Evolutionary conservation across 2,113 vertebrate genomes (phyloP).

Genomic region (Nyctibius bracteatus): DNA sequence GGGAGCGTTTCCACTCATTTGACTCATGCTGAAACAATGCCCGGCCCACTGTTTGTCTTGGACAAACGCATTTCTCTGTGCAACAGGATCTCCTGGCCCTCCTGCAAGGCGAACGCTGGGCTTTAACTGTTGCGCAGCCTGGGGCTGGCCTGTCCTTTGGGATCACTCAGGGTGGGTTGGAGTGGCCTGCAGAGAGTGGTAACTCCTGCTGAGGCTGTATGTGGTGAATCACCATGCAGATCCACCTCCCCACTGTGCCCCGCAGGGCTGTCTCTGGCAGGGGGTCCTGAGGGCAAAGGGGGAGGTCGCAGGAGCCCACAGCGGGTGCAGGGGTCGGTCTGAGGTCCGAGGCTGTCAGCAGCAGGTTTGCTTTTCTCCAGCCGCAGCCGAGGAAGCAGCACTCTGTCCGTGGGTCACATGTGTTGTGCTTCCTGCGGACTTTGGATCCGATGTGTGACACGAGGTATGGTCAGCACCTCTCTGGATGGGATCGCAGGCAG

Average conservation of each 20-base stretch:
- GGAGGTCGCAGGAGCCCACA: not conserved
- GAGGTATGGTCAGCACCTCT: not conserved
- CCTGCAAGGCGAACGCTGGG: not conserved
- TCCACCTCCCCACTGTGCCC: not conserved
- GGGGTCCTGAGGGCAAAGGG: not conserved
- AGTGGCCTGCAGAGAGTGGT: not conserved
- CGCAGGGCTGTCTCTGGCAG: not conserved
- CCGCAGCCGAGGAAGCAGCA: fast-evolving
- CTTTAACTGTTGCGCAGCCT: not conserved
- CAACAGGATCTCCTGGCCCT: slow-evolving; percentile 36
- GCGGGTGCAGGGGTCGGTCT: not conserved
- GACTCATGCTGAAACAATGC: slow-evolving; percentile 67
- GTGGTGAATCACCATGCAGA: not conserved
- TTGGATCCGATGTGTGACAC: not conserved
- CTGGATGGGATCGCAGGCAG: not conserved
- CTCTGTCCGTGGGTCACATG: not conserved
- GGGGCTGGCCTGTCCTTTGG: not conserved
- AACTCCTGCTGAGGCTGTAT: not conserved
- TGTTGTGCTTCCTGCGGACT: not conserved
- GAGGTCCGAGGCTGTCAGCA: fast-evolving
- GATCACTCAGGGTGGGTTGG: not conserved
- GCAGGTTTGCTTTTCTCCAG: not conserved
- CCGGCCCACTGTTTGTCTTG: slow-evolving; percentile 53
- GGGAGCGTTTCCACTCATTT: slow-evolving; percentile 21
- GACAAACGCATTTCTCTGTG: slow-evolving; percentile 28